These are phyloP conservation scores for Xylocopa sonorina DNA, from an alignment of 1,140 invertebrate species.

Conservation along the genomic window DNA sequence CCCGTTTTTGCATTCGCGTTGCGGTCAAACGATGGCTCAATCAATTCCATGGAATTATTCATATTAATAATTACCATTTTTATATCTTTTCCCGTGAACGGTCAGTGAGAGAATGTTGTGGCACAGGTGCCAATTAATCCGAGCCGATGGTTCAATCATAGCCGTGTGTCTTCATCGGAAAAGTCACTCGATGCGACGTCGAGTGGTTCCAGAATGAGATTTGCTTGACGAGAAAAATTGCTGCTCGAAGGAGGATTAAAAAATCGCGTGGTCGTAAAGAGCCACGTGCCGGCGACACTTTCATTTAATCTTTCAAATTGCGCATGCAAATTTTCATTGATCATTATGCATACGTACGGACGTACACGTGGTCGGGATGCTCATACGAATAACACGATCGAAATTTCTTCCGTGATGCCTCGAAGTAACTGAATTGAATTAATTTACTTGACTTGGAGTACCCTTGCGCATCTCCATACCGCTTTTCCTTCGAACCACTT, in stretches of 20 bases:
- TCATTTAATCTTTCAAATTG: constrained; percentile 19
- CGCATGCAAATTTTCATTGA: not conserved
- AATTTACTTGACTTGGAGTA: no score
- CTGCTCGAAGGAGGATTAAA: not conserved
- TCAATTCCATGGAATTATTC: constrained; percentile 14
- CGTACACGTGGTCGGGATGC: no score
- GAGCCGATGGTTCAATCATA: constrained; percentile 12
- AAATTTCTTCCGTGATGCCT: no score
- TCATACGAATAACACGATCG: no score
- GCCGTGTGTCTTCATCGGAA: not conserved
- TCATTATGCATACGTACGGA: no score
- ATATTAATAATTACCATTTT: constrained; percentile 35
- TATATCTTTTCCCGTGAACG: not conserved
- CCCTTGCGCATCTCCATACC: no score
- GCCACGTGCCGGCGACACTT: not conserved
- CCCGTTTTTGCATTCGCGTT: not conserved
- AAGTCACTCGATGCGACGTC: constrained; percentile 1
- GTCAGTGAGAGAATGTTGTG: not conserved
- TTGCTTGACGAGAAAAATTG: not conserved
- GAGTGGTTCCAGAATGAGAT: not conserved
- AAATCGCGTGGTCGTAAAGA: not conserved
- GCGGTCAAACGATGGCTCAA: not conserved
- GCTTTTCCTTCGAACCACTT: no score
- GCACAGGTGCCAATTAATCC: not conserved
- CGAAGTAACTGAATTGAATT: no score